Base-by-base conservation (phyloP, 2,888 invertebrate species). In the Bursaphelenchus okinawaensis region DNA sequence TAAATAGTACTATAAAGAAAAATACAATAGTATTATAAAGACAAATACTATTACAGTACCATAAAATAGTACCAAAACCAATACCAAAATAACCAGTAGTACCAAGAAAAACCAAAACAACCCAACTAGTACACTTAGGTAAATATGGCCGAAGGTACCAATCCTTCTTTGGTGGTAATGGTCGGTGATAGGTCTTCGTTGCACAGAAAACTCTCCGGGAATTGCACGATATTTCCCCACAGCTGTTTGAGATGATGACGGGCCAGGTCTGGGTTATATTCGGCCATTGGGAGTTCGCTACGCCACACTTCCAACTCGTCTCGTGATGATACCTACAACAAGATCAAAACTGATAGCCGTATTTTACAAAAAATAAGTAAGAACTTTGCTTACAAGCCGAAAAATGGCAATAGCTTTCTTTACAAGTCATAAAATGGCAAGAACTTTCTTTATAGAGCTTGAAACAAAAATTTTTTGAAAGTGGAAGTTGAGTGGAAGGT, bases 71-170 rank as follows among this genome's bases (percentile, higher is more conserved):
- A n/a, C n/a, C n/a, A n/a, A n/a, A n/a, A n/a, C n/a, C n/a, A n/a
- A n/a, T n/a, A n/a, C n/a, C n/a, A n/a, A n/a, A n/a, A n/a, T n/a
- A n/a, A n/a, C n/a, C n/a, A n/a, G n/a, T n/a, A n/a, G n/a, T n/a
- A n/a, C n/a, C n/a, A n/a, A n/a, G n/a, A n/a, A n/a, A n/a, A n/a
- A n/a, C n/a, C n/a, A n/a, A n/a, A 40, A 40, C n/a, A 12, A 40
- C 9, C 40, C 9, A 40, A n/a, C 40, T 63, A 62, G 24, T 63
- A 20, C 9, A 64, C 61, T 69, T 69, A 80, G 19, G 93, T 93
- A 93, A 95, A 96, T 22, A 95, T 86, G 1, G 90, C 87, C 28
- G 90, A 91, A 3, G 95, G 95, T 88, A 94, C 89, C 80, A 95
- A 89, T 56, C 91, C 91, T 84, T 95, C 94, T 83, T 91, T 91